phyloP scores from a whole-genome alignment of 2,797 vertebrate genomes.

The Pseudotriccus pelzelni region DNA sequence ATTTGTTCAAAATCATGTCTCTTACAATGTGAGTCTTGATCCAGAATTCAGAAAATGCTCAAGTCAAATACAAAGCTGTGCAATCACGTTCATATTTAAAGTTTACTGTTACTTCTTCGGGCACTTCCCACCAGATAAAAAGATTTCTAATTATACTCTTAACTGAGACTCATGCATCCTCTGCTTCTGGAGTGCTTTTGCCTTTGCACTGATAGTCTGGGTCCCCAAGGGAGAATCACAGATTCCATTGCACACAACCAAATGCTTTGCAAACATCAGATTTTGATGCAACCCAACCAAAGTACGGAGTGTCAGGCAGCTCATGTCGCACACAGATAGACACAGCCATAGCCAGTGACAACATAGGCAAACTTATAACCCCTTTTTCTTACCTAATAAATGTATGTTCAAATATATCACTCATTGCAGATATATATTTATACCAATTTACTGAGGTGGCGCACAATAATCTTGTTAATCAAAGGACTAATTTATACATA shows the following conservation, averaged over 20 bases:
- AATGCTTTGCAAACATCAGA: not conserved
- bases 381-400: not conserved
- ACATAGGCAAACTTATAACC: rapidly evolving
- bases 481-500: not conserved
- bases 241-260: not conserved
- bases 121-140: not conserved
- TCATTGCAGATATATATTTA: not conserved
- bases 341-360: not conserved
- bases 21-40: not conserved
- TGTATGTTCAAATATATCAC: not conserved
- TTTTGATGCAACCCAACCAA: not conserved
- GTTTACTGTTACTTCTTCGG: not conserved
- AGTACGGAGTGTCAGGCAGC: not conserved
- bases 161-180: not conserved
- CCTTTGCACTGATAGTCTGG: not conserved
- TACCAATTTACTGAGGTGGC: not conserved
- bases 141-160: not conserved
- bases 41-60: not conserved
- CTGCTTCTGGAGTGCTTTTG: not conserved
- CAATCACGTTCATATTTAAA: not conserved
- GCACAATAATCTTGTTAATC: not conserved
- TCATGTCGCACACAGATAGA: not conserved
- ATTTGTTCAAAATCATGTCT: not conserved
- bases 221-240: not conserved
- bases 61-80: not conserved